These are phyloP conservation scores for Cyaniris semiargus DNA, from an alignment of 2,888 invertebrate genomes.

Conservation along the genomic window DNA sequence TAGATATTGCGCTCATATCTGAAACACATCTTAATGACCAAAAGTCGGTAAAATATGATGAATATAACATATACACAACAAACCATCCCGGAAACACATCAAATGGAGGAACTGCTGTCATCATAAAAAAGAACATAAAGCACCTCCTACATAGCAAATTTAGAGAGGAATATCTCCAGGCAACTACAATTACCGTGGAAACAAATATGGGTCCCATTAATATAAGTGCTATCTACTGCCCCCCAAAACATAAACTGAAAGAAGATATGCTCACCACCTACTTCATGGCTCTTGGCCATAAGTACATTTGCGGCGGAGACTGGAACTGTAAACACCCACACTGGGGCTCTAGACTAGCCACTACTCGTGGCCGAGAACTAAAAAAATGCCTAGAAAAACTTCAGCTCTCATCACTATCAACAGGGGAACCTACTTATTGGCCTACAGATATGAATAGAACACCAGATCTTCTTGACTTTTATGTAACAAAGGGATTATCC, in stretches of 20 bases:
- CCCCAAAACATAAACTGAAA: not conserved
- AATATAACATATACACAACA: not conserved
- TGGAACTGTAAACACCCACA: conserved; percentile 42
- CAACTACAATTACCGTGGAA: not conserved
- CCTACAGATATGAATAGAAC: conserved; percentile 34
- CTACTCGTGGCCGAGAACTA: conserved; percentile 39
- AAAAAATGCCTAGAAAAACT: conserved; percentile 23
- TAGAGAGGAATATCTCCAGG: not conserved
- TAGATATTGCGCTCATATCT: not conserved
- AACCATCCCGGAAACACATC: not conserved
- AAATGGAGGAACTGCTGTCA: not conserved
- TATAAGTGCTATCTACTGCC: not conserved
- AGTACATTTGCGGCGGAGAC: conserved; percentile 39
- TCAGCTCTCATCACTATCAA: conserved; percentile 25
- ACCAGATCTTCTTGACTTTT: conserved; percentile 36
- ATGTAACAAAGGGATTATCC: conserved; percentile 28
- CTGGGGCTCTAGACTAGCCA: conserved; percentile 41
- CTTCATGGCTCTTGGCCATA: conserved; percentile 14
- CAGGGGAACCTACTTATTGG: conserved; percentile 37
- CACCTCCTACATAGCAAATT: not conserved
- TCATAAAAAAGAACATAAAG: not conserved
- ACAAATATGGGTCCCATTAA: not conserved
- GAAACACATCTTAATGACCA: not conserved
- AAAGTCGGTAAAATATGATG: not conserved
- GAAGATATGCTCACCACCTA: not conserved